phyloP scores from a whole-genome alignment of 2,888 invertebrate genomes.

The Tribolium freemani region DNA sequence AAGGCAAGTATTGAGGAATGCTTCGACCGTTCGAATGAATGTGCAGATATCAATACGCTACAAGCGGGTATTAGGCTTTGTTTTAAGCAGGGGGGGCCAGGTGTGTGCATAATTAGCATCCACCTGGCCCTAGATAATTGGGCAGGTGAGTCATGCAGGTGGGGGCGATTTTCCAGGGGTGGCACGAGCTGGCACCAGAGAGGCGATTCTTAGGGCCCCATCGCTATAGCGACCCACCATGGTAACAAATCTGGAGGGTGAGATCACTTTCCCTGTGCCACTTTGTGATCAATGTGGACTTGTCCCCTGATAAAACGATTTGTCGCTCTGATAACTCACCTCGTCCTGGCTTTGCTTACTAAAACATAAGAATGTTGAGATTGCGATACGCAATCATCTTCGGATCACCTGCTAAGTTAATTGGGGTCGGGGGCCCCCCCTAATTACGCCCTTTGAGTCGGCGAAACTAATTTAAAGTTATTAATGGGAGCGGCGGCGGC shows the following conservation, averaged over 20 bases:
- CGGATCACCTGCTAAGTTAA: constrained; percentile 40
- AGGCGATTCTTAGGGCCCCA: constrained; percentile 26
- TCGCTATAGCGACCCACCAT: constrained; percentile 66
- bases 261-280: constrained; percentile 59
- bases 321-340: constrained; percentile 25
- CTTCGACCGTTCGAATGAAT: not conserved
- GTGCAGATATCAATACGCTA: not conserved
- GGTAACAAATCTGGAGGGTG: constrained; percentile 62
- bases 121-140: constrained; percentile 64
- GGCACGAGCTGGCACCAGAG: constrained; percentile 58
- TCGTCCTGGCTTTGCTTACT: constrained; percentile 7
- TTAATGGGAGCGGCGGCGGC: constrained; percentile 37
- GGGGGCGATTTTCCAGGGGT: constrained; percentile 49
- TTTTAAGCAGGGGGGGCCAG: not conserved
- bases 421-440: constrained; percentile 15
- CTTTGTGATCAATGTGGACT: constrained; percentile 4
- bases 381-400: constrained; percentile 1
- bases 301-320: not conserved
- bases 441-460: constrained; percentile 53
- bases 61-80: too few relatives aligned
- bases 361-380: constrained; percentile 23
- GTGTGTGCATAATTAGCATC: constrained; percentile 51
- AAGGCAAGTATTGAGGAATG: not conserved
- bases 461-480: constrained; percentile 54
- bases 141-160: constrained; percentile 51